A percentile compares a stretch with the other conserved stretches of the same genome.
Conservation (phyloP, 2,888 invertebrate species). For the Dolichopus griseipennis region DNA sequence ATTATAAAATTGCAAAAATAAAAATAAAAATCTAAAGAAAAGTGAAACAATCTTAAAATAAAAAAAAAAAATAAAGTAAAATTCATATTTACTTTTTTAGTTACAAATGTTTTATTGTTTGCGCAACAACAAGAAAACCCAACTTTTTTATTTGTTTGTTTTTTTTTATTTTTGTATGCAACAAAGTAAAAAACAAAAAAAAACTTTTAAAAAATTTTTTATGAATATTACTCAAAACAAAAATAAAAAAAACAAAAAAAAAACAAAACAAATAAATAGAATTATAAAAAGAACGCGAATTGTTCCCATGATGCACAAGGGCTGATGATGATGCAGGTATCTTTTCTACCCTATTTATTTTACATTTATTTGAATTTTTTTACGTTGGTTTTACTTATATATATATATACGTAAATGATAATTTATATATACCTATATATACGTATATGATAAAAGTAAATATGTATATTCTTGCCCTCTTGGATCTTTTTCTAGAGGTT, state of each 20-base stretch:
- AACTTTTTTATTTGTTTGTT: not conserved
- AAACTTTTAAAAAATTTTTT: not conserved
- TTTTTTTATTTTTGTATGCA: not conserved
- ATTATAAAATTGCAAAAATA: too few relatives aligned
- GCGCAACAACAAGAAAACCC: not conserved
- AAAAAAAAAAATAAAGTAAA: not conserved
- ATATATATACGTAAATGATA: too few relatives aligned
- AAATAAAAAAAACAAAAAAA: not conserved
- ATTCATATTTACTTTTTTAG: not conserved
- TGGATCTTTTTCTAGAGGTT: not conserved
- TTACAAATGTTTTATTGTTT: slow-evolving; percentile 1
- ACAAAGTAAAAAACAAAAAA: not conserved
- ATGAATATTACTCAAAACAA: not conserved
- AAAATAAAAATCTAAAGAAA: not conserved
- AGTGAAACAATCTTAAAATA: not conserved
- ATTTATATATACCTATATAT: too few relatives aligned
- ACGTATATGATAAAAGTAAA: not conserved
- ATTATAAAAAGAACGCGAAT: too few relatives aligned
- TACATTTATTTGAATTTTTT: not conserved
- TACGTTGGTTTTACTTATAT: not conserved
- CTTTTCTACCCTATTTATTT: not conserved
- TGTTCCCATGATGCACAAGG: too few relatives aligned
- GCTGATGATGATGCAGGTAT: not conserved
- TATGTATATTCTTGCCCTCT: not conserved
- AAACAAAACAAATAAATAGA: too few relatives aligned